phyloP scores from a whole-genome alignment of 2,888 invertebrate species.

The Asteroscopus sphinx region DNA sequence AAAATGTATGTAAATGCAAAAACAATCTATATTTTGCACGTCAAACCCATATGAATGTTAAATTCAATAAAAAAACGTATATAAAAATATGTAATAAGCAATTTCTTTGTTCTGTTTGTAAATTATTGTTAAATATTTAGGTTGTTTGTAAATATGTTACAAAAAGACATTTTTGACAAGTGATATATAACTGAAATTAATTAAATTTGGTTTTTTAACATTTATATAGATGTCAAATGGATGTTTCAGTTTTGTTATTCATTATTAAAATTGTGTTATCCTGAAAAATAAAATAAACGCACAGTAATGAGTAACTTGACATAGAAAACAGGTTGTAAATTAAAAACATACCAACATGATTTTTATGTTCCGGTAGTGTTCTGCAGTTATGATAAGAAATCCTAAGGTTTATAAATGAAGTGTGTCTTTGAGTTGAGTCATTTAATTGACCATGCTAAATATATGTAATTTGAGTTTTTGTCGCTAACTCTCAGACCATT shows the following conservation, averaged over 20 bases:
- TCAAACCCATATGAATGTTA: conserved; percentile 8
- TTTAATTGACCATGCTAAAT: too few relatives aligned
- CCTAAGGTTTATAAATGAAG: too few relatives aligned
- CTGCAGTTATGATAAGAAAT: too few relatives aligned
- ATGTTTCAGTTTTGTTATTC: conserved; percentile 2
- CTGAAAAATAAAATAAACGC: conserved; percentile 24
- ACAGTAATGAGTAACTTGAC: conserved; percentile 16
- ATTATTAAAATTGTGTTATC: conserved; percentile 22
- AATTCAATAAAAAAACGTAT: conserved; percentile 16
- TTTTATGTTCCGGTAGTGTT: too few relatives aligned
- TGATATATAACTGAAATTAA: too few relatives aligned
- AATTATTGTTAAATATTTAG: conserved; percentile 24
- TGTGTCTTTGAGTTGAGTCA: too few relatives aligned
- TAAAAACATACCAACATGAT: background rate
- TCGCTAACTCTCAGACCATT: too few relatives aligned
- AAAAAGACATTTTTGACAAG: conserved; percentile 1
- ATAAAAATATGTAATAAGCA: background rate
- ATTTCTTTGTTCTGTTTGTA: conserved; percentile 35
- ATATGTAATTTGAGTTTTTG: too few relatives aligned
- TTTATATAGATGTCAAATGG: background rate
- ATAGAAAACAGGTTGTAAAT: conserved; percentile 12
- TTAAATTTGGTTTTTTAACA: conserved; percentile 5
- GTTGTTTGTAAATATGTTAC: conserved; percentile 44
- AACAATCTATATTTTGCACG: conserved; percentile 44
- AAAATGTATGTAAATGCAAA: conserved; percentile 14